Evolutionary conservation across 2,113 vertebrate genomes (phyloP).

Genomic region (Corythoichthys intestinalis): DNA sequence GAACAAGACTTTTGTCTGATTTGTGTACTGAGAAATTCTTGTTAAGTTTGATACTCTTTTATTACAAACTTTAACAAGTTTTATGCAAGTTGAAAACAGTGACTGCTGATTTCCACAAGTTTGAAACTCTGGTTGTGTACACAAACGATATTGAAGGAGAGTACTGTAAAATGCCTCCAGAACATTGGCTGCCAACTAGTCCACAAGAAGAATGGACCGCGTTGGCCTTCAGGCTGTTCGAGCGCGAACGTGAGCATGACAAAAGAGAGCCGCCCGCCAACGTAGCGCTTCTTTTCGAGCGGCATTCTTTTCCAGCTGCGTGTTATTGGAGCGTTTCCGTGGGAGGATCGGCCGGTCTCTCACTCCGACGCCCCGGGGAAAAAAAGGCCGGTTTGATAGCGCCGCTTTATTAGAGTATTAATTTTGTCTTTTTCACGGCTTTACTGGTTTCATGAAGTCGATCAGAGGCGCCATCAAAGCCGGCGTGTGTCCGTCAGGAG

Average conservation of each 20-base stretch:
- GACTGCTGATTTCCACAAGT: neutral
- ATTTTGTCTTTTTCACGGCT: neutral
- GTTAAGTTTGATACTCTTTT: too few species aligned
- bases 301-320: neutral
- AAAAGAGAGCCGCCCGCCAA: neutral
- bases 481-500: neutral
- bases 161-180: neutral
- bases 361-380: neutral
- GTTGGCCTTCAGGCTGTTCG: neutral
- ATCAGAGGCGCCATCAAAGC: conserved; percentile 1
- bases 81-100: neutral
- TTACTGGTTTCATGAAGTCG: neutral
- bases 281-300: neutral
- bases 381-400: neutral
- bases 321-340: neutral
- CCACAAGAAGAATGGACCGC: neutral
- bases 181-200: neutral
- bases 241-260: neutral
- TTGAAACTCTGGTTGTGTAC: neutral
- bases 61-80: too few species aligned
- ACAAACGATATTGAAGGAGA: neutral
- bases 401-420: neutral
- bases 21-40: too few species aligned
- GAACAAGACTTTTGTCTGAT: too few species aligned
- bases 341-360: neutral